These are phyloP conservation scores for Antitype chi DNA, from an alignment of 2,888 invertebrate species.

Conservation along the genomic window DNA sequence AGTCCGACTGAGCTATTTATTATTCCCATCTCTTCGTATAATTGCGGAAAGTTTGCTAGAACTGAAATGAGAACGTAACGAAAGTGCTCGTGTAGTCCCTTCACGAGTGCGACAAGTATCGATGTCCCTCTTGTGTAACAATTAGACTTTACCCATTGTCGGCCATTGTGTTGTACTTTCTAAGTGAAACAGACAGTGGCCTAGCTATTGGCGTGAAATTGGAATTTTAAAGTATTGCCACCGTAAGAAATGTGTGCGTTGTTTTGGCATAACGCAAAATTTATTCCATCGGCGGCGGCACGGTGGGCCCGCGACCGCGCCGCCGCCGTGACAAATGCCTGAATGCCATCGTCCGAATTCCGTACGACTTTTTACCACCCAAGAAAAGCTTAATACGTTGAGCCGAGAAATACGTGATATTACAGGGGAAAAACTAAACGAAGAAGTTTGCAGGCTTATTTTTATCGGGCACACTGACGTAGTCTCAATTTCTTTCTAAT, in stretches of 20 bases:
- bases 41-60: conserved; percentile 57
- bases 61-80: conserved; percentile 58
- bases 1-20: conserved; percentile 59
- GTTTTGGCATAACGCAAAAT: conserved; percentile 67
- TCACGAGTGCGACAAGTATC: conserved; percentile 74
- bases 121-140: conserved; percentile 80
- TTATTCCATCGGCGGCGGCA: conserved; percentile 67
- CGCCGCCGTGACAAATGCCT: conserved; percentile 77
- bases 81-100: conserved; percentile 63
- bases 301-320: conserved; percentile 66
- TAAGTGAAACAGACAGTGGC: conserved; percentile 79
- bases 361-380: conserved; percentile 62
- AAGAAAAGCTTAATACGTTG: conserved; percentile 61
- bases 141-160: conserved; percentile 79
- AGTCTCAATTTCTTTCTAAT: conserved; percentile 64
- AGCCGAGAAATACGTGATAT: conserved; percentile 55
- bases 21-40: conserved; percentile 58
- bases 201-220: conserved; percentile 80
- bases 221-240: conserved; percentile 75
- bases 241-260: conserved; percentile 46
- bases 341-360: conserved; percentile 70
- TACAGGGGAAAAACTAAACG: conserved; percentile 54
- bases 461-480: conserved; percentile 55
- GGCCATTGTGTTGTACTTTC: conserved; percentile 84
- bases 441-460: conserved; percentile 52